Base-by-base conservation (phyloP, 2,888 invertebrate genomes). In the Thereva unica region DNA sequence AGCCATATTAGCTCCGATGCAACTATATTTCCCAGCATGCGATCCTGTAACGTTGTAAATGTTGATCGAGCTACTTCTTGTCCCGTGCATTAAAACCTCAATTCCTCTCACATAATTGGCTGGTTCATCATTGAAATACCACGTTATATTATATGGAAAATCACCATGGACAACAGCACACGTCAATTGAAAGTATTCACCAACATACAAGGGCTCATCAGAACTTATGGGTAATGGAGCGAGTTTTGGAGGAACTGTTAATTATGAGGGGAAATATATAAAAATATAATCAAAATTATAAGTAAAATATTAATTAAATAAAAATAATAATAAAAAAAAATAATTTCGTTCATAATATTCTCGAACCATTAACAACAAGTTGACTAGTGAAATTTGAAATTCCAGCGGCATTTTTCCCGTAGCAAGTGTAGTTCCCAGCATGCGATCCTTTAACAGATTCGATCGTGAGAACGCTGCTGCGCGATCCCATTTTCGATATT, bases 111-210 rank as follows among this genome's bases (percentile, higher is more conserved):
- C 66, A 52, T 73, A 68, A n/a, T 72, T 69, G 23, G 76, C 76
- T 41, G 76, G 74, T 52, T 76, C 75, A 66, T 75, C 77, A 70
- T 91, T 87, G 78, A 90, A 86, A 75, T 85, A 85, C 93, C 93
- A 94, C 67, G 84, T 84, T 66, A 94, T 88, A 74, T 85, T 86
- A 74, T 91, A 85, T 41, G 93, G 93, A 71, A 89, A 84, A 82
- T 94, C 93, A 71, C 93, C 92, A 77, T 89, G 87, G 72, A 88
- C 84, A 71, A 89, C 86, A 56, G 87, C 87, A 80, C 91, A 91
- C 72, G 72, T 72, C 40, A 86, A 82, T 76, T 86, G 86, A 74
- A 86, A 85, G 71, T 85, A 85, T 76, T 86, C 86, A 70, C 86
- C 86, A 74, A 85, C 83, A 77, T 84, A 86, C 65, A 85, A 82